These are phyloP conservation scores for Amphilophus citrinellus DNA, from an alignment of 2,113 vertebrate genomes.

Conservation along the genomic window DNA sequence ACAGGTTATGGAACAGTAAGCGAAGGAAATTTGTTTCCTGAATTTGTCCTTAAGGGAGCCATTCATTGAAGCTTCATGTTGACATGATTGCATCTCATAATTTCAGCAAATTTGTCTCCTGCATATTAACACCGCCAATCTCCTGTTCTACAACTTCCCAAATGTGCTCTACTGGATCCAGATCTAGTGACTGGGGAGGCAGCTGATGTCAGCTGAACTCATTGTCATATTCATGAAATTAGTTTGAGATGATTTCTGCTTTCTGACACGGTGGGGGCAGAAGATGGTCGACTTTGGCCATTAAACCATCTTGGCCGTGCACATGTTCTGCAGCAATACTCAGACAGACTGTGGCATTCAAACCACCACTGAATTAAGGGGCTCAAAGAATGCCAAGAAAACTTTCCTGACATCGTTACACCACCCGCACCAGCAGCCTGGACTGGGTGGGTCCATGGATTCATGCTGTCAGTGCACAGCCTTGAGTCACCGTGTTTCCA, in stretches of 20 bases:
- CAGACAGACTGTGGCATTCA: conserved; percentile 3
- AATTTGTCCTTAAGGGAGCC: not conserved
- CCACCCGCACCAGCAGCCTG: not conserved
- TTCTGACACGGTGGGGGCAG: not conserved
- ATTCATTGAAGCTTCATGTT: not conserved
- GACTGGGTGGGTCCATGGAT: not conserved
- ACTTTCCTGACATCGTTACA: not conserved
- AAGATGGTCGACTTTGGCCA: not conserved
- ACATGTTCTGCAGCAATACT: not conserved
- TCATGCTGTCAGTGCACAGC: not conserved
- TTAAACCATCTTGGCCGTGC: not conserved
- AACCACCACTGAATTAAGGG: not conserved
- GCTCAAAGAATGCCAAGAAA: not conserved
- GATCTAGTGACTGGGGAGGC: not conserved
- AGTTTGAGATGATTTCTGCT: not conserved
- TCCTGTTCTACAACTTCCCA: not conserved
- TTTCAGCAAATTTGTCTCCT: not conserved
- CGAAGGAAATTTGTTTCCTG: not conserved
- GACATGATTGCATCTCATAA: conserved; percentile 3
- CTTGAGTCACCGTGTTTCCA: not conserved
- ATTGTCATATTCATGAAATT: conserved; percentile 12
- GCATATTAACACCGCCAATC: not conserved
- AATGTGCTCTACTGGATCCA: not conserved
- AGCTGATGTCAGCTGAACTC: not conserved
- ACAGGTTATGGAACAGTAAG: not conserved